phyloP scores from a whole-genome alignment of 2,888 invertebrate genomes.

The Stenodera caucasica region DNA sequence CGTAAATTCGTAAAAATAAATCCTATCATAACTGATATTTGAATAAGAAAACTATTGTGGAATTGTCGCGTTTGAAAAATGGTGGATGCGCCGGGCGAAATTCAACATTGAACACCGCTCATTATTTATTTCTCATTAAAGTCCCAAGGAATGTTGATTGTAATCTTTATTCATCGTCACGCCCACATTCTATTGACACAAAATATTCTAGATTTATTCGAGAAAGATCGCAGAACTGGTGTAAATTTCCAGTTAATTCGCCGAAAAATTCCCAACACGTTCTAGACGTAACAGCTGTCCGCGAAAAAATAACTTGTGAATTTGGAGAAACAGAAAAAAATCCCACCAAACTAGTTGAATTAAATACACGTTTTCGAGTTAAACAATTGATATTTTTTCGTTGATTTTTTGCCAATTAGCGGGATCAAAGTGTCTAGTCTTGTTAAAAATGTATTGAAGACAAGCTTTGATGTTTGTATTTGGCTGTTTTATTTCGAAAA shows the following conservation, averaged over 20 bases:
- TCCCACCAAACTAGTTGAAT: too few relatives aligned
- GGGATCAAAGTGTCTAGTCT: not conserved
- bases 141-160: not conserved
- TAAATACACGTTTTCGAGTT: not conserved
- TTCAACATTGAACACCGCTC: not conserved
- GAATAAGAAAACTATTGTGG: too few relatives aligned
- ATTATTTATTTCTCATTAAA: not conserved
- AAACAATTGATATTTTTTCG: not conserved
- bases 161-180: not conserved
- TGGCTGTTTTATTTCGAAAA: not conserved
- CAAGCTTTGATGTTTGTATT: not conserved
- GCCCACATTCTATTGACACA: too few relatives aligned
- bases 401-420: not conserved
- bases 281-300: too few relatives aligned
- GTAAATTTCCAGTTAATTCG: too few relatives aligned
- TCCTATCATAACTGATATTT: too few relatives aligned
- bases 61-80: not conserved
- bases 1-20: too few relatives aligned
- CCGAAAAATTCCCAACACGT: too few relatives aligned
- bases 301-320: too few relatives aligned
- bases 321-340: too few relatives aligned
- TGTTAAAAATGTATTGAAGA: not conserved
- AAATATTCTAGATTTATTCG: too few relatives aligned
- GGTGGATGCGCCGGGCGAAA: not conserved
- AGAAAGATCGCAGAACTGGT: too few relatives aligned